Evolutionary conservation across 2,888 invertebrate species (phyloP), one percentile per base, ranked within the genome.

Genomic region (Crepidodera aurea): DNA sequence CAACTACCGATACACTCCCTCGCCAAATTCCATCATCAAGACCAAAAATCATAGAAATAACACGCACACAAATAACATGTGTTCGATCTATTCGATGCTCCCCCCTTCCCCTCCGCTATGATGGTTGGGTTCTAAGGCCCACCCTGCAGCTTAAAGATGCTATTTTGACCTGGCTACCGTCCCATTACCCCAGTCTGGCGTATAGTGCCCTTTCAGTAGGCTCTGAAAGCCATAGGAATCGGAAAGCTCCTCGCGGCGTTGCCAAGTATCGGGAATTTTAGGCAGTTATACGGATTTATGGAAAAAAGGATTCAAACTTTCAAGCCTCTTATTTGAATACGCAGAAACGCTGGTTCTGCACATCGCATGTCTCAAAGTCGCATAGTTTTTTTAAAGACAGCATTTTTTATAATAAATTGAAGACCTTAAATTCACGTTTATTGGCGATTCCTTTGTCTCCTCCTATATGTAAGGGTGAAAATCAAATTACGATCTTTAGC

Each of bases 161-260:
- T 71, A 69, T 73, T 73, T 65, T 71, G 72, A 73, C 73, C 73
- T 70, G 71, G 63, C 69, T 69, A 67, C 68, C 71, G 68, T 66
- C 68, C 66, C 68, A 68, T 66, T 64, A 66, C 62, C 53, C 62
- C 66, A 66, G 66, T 68, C 64, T 66, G 61, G 62, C 51, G 54
- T 57, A 54, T 54, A 62, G 63, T 60, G 66, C 68, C 67, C 67
- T 68, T 68, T 65, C 55, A 39, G 55, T 44, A 61, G 66, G 55
- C 56, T 63, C 51, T 42, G 29, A 54, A 54, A 54, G 27, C 29
- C 60, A 64, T 48, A 13, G 48, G 27, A 48, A 48, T 48, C 25
- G 48, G 27, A 48, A 48, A 27, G 48, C 48, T 27, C 7, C 8
- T 8, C 7, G 27, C 48, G 27, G 48, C 27, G 48, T 48, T 48